A percentile compares a stretch with the other conserved stretches of the same genome.
Evolutionary conservation across 2,888 invertebrate species (phyloP).

Genomic region (Drosophila kuntzei): DNA sequence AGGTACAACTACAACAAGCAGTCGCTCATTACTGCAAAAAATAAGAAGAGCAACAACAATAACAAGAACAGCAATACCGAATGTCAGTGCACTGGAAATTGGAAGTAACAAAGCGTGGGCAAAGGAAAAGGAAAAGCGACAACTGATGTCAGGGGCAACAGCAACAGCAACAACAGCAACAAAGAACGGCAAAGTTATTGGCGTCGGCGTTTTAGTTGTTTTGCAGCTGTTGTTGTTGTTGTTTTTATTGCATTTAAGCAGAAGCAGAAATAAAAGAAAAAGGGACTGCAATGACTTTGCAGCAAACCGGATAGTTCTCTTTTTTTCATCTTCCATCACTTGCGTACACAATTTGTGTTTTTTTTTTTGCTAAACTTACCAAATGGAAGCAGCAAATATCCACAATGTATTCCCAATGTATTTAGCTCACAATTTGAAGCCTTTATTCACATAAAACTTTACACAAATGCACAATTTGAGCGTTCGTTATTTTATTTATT

Average conservation of each 20-base stretch:
- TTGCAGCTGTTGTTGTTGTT: conserved; percentile 62
- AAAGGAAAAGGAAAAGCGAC: conserved; percentile 53
- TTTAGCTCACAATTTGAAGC: conserved; percentile 18
- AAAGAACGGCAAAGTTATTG: conserved; percentile 47
- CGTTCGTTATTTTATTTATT: conserved; percentile 11
- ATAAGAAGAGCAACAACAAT: conserved; percentile 34
- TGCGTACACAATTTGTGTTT: not conserved
- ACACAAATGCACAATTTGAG: conserved; percentile 13
- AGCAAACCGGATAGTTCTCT: conserved; percentile 46
- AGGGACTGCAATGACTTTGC: conserved; percentile 42
- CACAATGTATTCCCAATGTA: conserved; percentile 30
- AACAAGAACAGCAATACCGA: conserved; percentile 45
- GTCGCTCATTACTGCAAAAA: conserved; percentile 52
- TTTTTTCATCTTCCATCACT: conserved; percentile 21
- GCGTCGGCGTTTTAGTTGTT: conserved; percentile 55
- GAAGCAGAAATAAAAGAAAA: conserved; percentile 23
- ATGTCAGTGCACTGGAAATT: conserved; percentile 41
- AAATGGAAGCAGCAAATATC: conserved; percentile 24
- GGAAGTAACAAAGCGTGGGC: conserved; percentile 47
- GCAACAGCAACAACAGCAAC: conserved; percentile 12
- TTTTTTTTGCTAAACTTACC: conserved; percentile 53
- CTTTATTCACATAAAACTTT: conserved; percentile 8
- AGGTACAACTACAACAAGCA: conserved; percentile 33
- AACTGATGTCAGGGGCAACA: conserved; percentile 36
- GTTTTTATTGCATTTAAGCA: conserved; percentile 32